Evolutionary conservation across 2,797 vertebrate species (phyloP), one percentile per base, ranked within the genome.

Genomic region (Chiloscyllium punctatum): DNA sequence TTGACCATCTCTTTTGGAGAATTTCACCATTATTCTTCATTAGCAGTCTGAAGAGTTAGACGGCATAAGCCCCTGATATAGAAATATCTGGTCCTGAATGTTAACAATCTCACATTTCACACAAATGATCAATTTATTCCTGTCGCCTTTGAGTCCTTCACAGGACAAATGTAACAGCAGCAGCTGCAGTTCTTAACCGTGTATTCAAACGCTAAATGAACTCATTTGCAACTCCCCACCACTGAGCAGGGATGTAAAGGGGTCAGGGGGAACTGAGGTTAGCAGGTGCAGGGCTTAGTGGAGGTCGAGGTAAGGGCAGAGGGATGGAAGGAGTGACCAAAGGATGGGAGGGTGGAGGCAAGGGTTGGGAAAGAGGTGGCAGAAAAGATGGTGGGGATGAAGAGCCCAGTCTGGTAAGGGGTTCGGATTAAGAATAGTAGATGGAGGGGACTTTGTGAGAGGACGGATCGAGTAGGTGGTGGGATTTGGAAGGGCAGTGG

Each of bases 21-120:
- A 88, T 88, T 51, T 53, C 9, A 13, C 86, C 51, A 88, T 88
- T 53, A 88, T 51, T 88, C 86, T 88, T 88, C 53, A 88, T 88
- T 88, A 48, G 48, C 51, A 88, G 48, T 88, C 48, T 11, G 48
- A 11, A 27, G 4, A 37, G 77, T 82, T 82, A 37, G 77, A 82
- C 23, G 53, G 51, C 51, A 88, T 13, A 13, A 88, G 25, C 48
- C 48, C 51, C 51, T 87, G 51, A 53, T 88, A 57, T 30, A 33
- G 25, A 51, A 53, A 48, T 87, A 51, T 88, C 86, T 82, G 6
- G 13, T 30, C 16, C 86, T 27, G 42, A 53, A 25, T 87, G 84
- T 87, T 87, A 88, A 88, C 48, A 9, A 87, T 48, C 84, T 51
- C 84, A 11, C 21, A 53, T 21, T 27, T 27, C 33, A 82, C 33